Evolutionary conservation across 2,888 invertebrate species (phyloP), one percentile per base, ranked within the genome.

Genomic region (Dynastes tityus): DNA sequence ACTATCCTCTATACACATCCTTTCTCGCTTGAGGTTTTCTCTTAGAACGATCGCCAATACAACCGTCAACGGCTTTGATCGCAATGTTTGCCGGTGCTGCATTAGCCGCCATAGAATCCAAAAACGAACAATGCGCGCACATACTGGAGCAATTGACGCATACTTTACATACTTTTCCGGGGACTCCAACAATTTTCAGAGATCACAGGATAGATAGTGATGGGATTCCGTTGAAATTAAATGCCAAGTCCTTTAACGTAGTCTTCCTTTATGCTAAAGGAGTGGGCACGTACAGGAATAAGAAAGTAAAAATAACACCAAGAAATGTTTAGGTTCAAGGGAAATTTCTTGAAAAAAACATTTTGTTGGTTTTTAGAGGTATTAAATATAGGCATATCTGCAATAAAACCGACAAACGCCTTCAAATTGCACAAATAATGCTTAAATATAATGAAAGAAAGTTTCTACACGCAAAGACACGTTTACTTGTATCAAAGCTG

Each of bases 61-160:
- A 79, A 80, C 78, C 79, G 74, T 76, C 74, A 16, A 64, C 64
- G 76, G 76, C 80, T 82, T 81, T 81, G 80, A 80, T 81, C 80
- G 77, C 75, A 73, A 79, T 78, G 79, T 78, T 73, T 77, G 75
- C 75, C 76, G 78, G 75, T 37, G 79, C 68, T 77, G 78, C 75
- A 79, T 78, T 76, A 80, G 80, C 77, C 58, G 68, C 78, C 75
- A 74, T 55, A 70, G 53, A 37, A 55, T 70, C 53, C 53, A 70
- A 55, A 70, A 70, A 70, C 70, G 70, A 70, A 70, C 70, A 70
- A 53, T 32, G 32, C 70, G 51, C 53, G 32, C 32, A 70, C 70
- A 70, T 53, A 70, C 32, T 70, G 32, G 78, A 75, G 78, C 79
- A 79, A 80, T 81, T 76, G 77, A 78, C 76, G 79, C 77, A 77